phyloP scores from a whole-genome alignment of 2,888 invertebrate genomes.

The Mactromeris polynyma region DNA sequence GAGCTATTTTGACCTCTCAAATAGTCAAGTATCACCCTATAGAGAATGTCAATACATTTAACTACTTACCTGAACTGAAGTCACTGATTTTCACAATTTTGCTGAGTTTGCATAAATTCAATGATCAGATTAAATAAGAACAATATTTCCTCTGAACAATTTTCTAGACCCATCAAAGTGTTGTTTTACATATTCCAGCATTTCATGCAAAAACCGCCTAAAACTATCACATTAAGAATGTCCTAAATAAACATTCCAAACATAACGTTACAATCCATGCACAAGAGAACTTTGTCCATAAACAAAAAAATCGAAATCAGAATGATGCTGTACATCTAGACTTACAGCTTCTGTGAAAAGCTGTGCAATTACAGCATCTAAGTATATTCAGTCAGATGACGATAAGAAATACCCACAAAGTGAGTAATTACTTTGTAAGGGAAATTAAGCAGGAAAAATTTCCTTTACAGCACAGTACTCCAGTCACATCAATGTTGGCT shows the following conservation, averaged over 20 bases:
- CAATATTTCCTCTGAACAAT: too few relatives aligned
- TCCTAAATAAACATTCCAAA: neutral
- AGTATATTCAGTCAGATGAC: neutral
- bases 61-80: too few relatives aligned
- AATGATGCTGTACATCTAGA: neutral
- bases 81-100: too few relatives aligned
- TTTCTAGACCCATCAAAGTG: too few relatives aligned
- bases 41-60: too few relatives aligned
- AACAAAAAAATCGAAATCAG: neutral
- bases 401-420: neutral
- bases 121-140: too few relatives aligned
- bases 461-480: neutral
- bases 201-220: neutral
- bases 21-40: too few relatives aligned
- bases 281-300: neutral
- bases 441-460: slow-evolving; percentile 5
- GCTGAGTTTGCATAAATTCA: too few relatives aligned
- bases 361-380: neutral
- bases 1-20: too few relatives aligned
- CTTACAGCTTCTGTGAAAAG: neutral
- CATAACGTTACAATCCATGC: neutral
- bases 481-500: neutral
- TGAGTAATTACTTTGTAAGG: neutral
- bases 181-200: neutral
- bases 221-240: neutral